phyloP scores from a whole-genome alignment of 1,140 invertebrate species.

The Drosophila melanica region DNA sequence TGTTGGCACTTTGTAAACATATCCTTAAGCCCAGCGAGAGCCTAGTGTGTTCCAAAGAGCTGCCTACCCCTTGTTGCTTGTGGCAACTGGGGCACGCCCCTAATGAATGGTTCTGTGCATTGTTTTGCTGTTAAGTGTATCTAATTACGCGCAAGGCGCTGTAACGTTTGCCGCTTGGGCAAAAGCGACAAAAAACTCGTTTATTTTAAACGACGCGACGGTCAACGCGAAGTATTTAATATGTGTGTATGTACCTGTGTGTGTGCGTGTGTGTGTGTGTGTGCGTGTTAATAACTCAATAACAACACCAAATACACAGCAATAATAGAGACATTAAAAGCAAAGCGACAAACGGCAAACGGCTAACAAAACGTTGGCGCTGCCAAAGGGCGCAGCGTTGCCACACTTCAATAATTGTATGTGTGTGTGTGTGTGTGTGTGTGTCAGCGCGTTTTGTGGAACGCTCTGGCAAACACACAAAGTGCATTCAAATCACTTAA shows the following conservation, averaged over 20 bases:
- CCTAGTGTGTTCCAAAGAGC: slow-evolving; percentile 3
- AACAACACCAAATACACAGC: slow-evolving; percentile 76
- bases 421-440: slow-evolving; percentile 2
- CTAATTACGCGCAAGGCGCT: slow-evolving; percentile 76
- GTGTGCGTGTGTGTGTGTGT: slow-evolving; percentile 29
- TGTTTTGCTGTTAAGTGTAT: slow-evolving; percentile 74
- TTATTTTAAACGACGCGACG: slow-evolving; percentile 59
- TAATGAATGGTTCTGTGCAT: slow-evolving; percentile 68
- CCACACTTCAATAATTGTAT: slow-evolving; percentile 39
- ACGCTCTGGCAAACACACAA: slow-evolving; percentile 48
- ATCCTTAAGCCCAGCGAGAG: slow-evolving; percentile 20
- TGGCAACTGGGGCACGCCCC: slow-evolving; percentile 62
- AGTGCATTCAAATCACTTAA: slow-evolving; percentile 82
- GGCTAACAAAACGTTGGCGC: slow-evolving; percentile 42
- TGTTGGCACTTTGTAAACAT: slow-evolving; percentile 43
- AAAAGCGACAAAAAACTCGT: slow-evolving; percentile 62
- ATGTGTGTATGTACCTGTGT: slow-evolving; percentile 8
- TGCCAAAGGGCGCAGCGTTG: slow-evolving; percentile 42
- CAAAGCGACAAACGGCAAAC: slow-evolving; percentile 61
- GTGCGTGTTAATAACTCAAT: slow-evolving; percentile 77
- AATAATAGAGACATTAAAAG: slow-evolving; percentile 81
- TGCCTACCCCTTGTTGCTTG: not conserved
- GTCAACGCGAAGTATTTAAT: slow-evolving; percentile 25
- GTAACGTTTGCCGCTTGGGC: slow-evolving; percentile 43
- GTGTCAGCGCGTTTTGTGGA: slow-evolving; percentile 41